Percentiles rank a stretch among this genome's conserved stretches.
These are phyloP conservation scores for Morpho achilles DNA, from an alignment of 2,888 invertebrate species.

Conservation along the genomic window DNA sequence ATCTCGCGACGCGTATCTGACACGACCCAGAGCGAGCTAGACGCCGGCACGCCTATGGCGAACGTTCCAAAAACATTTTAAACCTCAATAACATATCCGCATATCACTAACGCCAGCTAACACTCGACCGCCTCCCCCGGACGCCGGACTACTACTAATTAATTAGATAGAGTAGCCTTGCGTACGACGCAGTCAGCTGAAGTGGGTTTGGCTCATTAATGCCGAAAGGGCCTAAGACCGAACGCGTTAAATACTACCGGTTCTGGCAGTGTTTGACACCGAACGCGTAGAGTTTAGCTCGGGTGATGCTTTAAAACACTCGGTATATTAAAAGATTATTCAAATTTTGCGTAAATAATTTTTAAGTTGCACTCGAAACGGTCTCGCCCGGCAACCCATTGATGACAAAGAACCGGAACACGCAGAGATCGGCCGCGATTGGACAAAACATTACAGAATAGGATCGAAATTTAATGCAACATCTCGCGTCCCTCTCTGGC, in stretches of 20 bases:
- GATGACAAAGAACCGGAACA: conserved; percentile 85
- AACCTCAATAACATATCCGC: conserved; percentile 60
- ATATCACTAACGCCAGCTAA: conserved; percentile 43
- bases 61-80: conserved; percentile 62
- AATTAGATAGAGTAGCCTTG: conserved; percentile 66
- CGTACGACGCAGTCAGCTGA: conserved; percentile 79
- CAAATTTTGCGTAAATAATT: conserved; percentile 55
- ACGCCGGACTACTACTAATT: conserved; percentile 70
- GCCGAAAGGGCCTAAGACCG: conserved; percentile 60
- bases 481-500: conserved; percentile 51
- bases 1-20: conserved; percentile 6
- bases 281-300: conserved; percentile 26
- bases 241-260: conserved; percentile 48
- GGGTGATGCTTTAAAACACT: conserved; percentile 27
- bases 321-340: conserved; percentile 36
- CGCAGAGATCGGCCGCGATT: conserved; percentile 80
- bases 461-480: conserved; percentile 75
- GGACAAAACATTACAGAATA: conserved; percentile 75
- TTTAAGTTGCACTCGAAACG: conserved; percentile 61
- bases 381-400: conserved; percentile 83
- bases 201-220: conserved; percentile 67
- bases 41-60: conserved; percentile 53
- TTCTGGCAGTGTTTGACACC: conserved; percentile 26
- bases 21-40: conserved; percentile 33
- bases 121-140: conserved; percentile 52